A percentile compares a stretch with the other conserved stretches of the same genome.
Conservation (phyloP, 2,888 invertebrate species). For the Drosophila mettleri region DNA sequence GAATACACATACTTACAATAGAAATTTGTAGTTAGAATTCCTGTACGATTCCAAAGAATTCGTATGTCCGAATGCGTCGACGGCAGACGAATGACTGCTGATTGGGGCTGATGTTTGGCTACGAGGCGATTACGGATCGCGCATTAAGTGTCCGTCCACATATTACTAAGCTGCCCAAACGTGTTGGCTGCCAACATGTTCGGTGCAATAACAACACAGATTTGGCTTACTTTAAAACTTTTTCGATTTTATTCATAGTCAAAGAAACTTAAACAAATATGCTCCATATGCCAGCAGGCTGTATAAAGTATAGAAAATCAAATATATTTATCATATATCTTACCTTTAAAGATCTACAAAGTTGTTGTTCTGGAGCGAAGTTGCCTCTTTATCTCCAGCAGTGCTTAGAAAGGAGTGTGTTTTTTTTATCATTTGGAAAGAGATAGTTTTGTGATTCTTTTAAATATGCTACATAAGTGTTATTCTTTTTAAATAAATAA, state of each 20-base stretch:
- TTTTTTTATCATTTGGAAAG: constrained; percentile 47
- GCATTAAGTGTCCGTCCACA: constrained; percentile 10
- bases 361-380: not conserved
- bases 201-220: constrained; percentile 48
- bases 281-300: not conserved
- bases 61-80: constrained; percentile 55
- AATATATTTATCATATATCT: constrained; percentile 12
- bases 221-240: constrained; percentile 12
- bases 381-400: constrained; percentile 18
- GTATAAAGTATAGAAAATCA: not conserved
- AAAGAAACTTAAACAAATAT: not conserved
- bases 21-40: constrained; percentile 23
- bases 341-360: constrained; percentile 29
- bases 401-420: constrained; percentile 31
- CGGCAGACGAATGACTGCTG: constrained; percentile 55
- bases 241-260: constrained; percentile 30
- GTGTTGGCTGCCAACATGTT: constrained; percentile 65
- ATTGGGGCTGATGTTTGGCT: constrained; percentile 21
- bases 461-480: constrained; percentile 31
- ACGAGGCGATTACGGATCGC: constrained; percentile 53
- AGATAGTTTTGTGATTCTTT: constrained; percentile 46
- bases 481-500: constrained; percentile 15
- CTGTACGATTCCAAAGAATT: constrained; percentile 14
- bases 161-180: constrained; percentile 37
- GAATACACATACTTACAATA: constrained; percentile 26